A percentile compares a stretch with the other conserved stretches of the same genome.
These are phyloP conservation scores for Exaiptasia diaphana DNA, from an alignment of 64 coral and sea anemone species.

Conservation along the genomic window DNA sequence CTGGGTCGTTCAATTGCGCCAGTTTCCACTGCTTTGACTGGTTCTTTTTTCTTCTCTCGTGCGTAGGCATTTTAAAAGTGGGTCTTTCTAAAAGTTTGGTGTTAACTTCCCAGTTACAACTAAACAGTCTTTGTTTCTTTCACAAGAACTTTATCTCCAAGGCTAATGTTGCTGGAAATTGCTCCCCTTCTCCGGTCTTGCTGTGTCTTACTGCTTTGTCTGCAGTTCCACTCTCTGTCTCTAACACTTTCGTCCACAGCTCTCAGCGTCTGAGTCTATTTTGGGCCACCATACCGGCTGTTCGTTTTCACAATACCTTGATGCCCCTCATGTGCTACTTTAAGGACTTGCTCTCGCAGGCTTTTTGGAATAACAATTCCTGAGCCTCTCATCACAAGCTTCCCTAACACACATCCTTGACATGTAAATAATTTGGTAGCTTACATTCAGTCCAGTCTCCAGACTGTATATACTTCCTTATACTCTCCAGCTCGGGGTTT, in stretches of 20 bases:
- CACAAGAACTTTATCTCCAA: not conserved
- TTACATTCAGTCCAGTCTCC: constrained; percentile 21
- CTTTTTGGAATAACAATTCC: not conserved
- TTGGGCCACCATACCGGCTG: constrained; percentile 10
- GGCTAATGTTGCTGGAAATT: not conserved
- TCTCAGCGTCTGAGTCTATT: constrained; percentile 3
- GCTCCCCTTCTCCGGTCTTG: not conserved
- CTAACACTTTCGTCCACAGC: not conserved
- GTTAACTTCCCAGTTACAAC: not conserved
- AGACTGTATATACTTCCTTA: constrained; percentile 13
- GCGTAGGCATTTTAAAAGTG: not conserved
- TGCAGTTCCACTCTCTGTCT: not conserved
- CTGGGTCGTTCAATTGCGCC: not conserved
- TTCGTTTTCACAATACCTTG: constrained; percentile 16
- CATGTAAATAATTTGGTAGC: not conserved
- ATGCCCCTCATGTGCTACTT: constrained; percentile 8
- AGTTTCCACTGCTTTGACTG: not conserved
- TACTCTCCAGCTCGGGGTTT: constrained; percentile 6
- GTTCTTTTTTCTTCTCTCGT: not conserved
- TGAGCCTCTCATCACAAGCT: not conserved
- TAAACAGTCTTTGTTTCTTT: not conserved
- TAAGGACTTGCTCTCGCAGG: not conserved
- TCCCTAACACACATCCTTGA: constrained; percentile 10
- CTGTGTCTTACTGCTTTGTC: not conserved
- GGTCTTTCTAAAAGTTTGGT: not conserved